Conservation (phyloP, 2,113 vertebrate genomes). For the Circaetus gallicus region DNA sequence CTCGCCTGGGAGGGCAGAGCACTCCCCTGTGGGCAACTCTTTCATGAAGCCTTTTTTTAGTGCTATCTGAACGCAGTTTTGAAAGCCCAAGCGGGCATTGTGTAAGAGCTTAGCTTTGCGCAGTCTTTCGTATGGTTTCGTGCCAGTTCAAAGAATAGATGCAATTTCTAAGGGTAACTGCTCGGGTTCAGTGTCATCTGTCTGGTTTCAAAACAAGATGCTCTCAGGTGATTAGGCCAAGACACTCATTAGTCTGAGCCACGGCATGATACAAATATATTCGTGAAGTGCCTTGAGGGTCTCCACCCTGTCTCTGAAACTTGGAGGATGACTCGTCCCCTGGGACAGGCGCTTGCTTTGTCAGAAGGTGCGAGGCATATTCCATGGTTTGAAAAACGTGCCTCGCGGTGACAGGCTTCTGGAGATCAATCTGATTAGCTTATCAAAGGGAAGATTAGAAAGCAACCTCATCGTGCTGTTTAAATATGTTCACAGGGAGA, state of each 20-base stretch:
- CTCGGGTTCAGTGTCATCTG: not conserved
- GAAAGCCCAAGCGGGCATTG: not conserved
- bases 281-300: not conserved
- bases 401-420: not conserved
- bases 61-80: not conserved
- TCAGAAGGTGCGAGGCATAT: not conserved
- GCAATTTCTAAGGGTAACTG: not conserved
- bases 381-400: not conserved
- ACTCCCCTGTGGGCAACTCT: rapidly evolving
- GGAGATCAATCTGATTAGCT: constrained; percentile 43
- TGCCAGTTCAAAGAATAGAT: not conserved
- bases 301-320: not conserved
- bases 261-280: rapidly evolving
- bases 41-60: not conserved
- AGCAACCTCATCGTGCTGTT: constrained; percentile 11
- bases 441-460: constrained; percentile 43
- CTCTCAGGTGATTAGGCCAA: not conserved
- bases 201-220: not conserved
- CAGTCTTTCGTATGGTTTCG: not conserved
- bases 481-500: constrained; percentile 25
- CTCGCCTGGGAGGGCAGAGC: not conserved
- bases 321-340: not conserved
- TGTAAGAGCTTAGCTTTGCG: rapidly evolving
- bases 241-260: not conserved
- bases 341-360: not conserved